A percentile compares a stretch with the other conserved stretches of the same genome.
These are phyloP conservation scores for Gymnodraco acuticeps DNA, from an alignment of 2,797 vertebrate genomes.

Conservation along the genomic window DNA sequence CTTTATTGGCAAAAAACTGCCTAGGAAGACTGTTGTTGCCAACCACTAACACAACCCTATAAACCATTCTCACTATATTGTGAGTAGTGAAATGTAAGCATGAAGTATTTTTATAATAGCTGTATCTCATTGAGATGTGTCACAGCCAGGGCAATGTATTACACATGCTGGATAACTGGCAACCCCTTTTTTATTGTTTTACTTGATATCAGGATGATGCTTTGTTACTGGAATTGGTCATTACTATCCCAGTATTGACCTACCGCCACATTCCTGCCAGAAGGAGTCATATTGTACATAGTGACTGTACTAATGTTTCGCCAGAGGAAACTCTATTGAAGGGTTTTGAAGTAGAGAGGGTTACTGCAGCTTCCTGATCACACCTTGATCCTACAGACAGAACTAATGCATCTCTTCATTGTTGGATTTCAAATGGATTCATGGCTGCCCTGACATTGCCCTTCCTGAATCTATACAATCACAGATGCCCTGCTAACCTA, in stretches of 20 bases:
- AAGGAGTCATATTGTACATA: slow-evolving; percentile 14
- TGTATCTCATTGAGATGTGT: slow-evolving; percentile 1
- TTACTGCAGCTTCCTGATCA: slow-evolving; percentile 9
- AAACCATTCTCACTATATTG: neutral
- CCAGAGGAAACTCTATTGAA: slow-evolving; percentile 11
- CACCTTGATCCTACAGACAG: slow-evolving; percentile 23
- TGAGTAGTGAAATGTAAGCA: neutral
- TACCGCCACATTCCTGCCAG: slow-evolving; percentile 36
- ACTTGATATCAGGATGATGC: neutral
- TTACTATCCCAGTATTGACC: slow-evolving; percentile 20
- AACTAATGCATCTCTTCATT: slow-evolving; percentile 15
- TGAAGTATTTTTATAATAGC: neutral
- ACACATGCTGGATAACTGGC: neutral
- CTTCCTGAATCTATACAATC: slow-evolving; percentile 47
- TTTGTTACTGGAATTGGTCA: slow-evolving; percentile 36
- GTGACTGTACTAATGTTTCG: slow-evolving; percentile 33
- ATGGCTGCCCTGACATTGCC: slow-evolving; percentile 6
- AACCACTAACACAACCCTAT: neutral
- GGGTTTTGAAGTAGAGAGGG: slow-evolving; percentile 1
- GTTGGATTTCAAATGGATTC: neutral
- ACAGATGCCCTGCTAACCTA: slow-evolving; percentile 59
- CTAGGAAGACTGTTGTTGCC: too few relatives aligned
- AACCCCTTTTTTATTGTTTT: neutral
- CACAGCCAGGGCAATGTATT: neutral
- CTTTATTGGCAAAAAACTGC: neutral